Conservation (phyloP, 2,888 invertebrate species). For the Lycophotia porphyrea region DNA sequence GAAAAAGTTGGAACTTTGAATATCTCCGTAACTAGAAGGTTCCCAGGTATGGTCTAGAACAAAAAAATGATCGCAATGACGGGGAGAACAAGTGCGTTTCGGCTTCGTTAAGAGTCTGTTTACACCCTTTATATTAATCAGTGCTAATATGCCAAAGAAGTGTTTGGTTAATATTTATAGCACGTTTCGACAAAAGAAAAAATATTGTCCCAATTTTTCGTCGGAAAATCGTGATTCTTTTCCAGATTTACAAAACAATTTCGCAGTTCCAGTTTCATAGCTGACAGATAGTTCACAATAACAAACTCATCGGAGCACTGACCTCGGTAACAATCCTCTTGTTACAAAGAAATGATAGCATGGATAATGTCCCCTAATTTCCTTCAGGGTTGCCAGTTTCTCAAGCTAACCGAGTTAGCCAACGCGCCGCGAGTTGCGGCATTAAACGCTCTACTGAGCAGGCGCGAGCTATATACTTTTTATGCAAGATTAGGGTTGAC, state of each 20-base stretch:
- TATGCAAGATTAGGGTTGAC: conserved; percentile 79
- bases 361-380: conserved; percentile 69
- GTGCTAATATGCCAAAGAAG: not conserved
- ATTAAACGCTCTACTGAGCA: conserved; percentile 72
- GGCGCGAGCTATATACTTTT: conserved; percentile 69
- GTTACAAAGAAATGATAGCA: conserved; percentile 63
- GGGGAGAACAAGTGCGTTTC: no score
- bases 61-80: no score
- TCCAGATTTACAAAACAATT: not conserved
- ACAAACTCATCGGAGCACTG: conserved; percentile 39
- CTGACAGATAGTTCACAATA: conserved; percentile 9
- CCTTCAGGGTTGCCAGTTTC: conserved; percentile 73
- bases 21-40: no score
- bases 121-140: no score
- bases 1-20: no score
- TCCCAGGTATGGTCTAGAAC: no score
- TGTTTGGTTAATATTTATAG: no score
- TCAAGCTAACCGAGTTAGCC: conserved; percentile 69
- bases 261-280: not conserved
- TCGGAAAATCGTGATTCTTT: not conserved
- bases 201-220: not conserved
- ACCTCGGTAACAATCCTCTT: conserved; percentile 54
- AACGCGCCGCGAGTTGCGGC: conserved; percentile 66
- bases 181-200: not conserved
- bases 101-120: no score